Conservation (phyloP, 2,797 vertebrate species). For the Orientallactaga sibirica region DNA sequence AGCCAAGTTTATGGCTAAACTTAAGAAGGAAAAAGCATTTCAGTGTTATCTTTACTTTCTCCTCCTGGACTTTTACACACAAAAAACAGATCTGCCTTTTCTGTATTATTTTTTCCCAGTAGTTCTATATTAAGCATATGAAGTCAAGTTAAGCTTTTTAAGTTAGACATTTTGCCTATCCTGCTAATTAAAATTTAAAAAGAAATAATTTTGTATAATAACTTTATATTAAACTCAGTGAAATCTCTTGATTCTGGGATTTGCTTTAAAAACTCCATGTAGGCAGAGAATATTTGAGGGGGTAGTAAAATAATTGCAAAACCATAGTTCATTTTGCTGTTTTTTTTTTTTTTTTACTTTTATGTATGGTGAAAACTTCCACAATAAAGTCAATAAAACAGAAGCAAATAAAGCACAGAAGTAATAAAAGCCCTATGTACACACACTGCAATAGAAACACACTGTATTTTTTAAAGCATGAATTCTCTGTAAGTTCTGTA, state of each 20-base stretch:
- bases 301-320: constrained; percentile 52
- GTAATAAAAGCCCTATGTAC: constrained; percentile 16
- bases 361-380: neutral
- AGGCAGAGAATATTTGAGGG: neutral
- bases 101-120: neutral
- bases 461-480: neutral
- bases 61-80: constrained; percentile 7
- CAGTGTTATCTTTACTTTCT: constrained; percentile 6
- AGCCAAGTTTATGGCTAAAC: constrained; percentile 22
- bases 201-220: constrained; percentile 40
- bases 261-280: constrained; percentile 49
- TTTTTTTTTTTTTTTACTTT: neutral
- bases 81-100: neutral
- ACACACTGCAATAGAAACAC: constrained; percentile 27
- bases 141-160: constrained; percentile 35
- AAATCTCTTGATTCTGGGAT: constrained; percentile 42
- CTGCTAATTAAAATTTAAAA: constrained; percentile 49
- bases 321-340: neutral
- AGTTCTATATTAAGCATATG: neutral
- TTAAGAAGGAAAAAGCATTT: neutral
- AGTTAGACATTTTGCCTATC: neutral
- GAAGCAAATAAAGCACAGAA: constrained; percentile 47
- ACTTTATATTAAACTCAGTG: constrained; percentile 1
- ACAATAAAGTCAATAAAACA: constrained; percentile 45
- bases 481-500: neutral